These are phyloP conservation scores for Pocillopora verrucosa DNA, from an alignment of 64 coral and sea anemone genomes.

Conservation along the genomic window DNA sequence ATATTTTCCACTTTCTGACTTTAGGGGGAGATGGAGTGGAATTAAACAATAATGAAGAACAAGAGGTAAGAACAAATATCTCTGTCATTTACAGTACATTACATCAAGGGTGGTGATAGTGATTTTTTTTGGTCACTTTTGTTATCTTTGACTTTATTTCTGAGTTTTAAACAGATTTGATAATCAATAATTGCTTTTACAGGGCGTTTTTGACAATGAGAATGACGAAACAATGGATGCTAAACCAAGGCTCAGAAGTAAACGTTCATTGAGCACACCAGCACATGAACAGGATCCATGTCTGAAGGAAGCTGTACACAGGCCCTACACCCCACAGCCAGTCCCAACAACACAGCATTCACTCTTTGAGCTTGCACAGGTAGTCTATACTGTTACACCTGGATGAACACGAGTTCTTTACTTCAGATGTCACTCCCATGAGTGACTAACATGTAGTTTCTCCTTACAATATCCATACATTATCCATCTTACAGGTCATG, in stretches of 20 bases:
- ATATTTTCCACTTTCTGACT: not conserved
- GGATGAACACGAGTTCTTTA: not conserved
- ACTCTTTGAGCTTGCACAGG: conserved; percentile 84
- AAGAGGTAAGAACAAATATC: conserved; percentile 2
- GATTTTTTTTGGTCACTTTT: too few species aligned
- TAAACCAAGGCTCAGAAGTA: conserved; percentile 71
- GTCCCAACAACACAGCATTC: conserved; percentile 51
- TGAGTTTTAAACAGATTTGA: too few species aligned
- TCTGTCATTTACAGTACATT: too few species aligned
- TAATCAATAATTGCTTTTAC: not conserved
- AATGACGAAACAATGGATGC: not conserved
- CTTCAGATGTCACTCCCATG: too few species aligned
- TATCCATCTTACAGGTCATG: too few species aligned
- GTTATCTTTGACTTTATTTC: too few species aligned
- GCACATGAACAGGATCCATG: conserved; percentile 51
- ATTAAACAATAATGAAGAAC: not conserved
- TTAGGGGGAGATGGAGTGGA: conserved; percentile 3
- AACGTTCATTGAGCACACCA: conserved; percentile 84
- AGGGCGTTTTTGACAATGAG: conserved; percentile 20
- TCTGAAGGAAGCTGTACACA: conserved; percentile 54
- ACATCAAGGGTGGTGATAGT: too few species aligned
- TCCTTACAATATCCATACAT: too few species aligned
- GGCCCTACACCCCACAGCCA: conserved; percentile 84
- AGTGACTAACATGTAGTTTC: too few species aligned
- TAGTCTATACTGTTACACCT: not conserved